Evolutionary conservation across 2,888 invertebrate genomes (phyloP).

Genomic region (Coenonympha glycerion): DNA sequence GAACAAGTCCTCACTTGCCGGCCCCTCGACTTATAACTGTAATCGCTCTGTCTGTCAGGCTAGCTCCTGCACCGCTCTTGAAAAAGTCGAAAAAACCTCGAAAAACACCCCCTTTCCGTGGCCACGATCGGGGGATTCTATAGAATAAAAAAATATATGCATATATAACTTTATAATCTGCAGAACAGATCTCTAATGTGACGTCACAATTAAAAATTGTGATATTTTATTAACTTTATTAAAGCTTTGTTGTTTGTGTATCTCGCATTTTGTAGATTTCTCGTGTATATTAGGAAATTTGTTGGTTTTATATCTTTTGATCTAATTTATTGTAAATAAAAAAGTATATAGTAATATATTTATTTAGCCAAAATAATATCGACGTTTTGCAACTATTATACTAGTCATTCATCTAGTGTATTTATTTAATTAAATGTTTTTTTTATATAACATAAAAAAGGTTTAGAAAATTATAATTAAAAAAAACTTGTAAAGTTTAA

Average conservation of each 20-base stretch:
- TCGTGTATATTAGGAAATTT: slow-evolving; percentile 42
- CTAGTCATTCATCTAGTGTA: slow-evolving; percentile 76
- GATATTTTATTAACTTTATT: slow-evolving; percentile 42
- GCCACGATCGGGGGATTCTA: slow-evolving; percentile 63
- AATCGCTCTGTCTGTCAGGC: slow-evolving; percentile 69
- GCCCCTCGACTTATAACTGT: slow-evolving; percentile 52
- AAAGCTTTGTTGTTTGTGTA: slow-evolving; percentile 50
- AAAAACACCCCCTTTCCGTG: slow-evolving; percentile 61
- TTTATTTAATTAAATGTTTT: slow-evolving; percentile 59
- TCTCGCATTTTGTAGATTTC: slow-evolving; percentile 62
- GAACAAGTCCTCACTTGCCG: slow-evolving; percentile 40
- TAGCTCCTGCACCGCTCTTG: slow-evolving; percentile 65
- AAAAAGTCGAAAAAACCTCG: slow-evolving; percentile 58
- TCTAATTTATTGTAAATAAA: slow-evolving; percentile 34
- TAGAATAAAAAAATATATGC: slow-evolving; percentile 52
- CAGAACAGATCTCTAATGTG: slow-evolving; percentile 71
- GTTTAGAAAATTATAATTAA: slow-evolving; percentile 32
- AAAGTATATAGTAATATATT: too few relatives aligned
- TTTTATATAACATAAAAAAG: slow-evolving; percentile 4
- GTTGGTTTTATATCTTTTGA: slow-evolving; percentile 32
- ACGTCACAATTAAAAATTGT: slow-evolving; percentile 70
- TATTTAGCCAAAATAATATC: slow-evolving; percentile 48
- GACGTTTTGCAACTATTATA: slow-evolving; percentile 59
- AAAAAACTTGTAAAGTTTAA: slow-evolving; percentile 11
- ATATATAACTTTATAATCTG: slow-evolving; percentile 69